Conservation (phyloP, 1,140 invertebrate genomes). For the Diorhabda carinulata region DNA sequence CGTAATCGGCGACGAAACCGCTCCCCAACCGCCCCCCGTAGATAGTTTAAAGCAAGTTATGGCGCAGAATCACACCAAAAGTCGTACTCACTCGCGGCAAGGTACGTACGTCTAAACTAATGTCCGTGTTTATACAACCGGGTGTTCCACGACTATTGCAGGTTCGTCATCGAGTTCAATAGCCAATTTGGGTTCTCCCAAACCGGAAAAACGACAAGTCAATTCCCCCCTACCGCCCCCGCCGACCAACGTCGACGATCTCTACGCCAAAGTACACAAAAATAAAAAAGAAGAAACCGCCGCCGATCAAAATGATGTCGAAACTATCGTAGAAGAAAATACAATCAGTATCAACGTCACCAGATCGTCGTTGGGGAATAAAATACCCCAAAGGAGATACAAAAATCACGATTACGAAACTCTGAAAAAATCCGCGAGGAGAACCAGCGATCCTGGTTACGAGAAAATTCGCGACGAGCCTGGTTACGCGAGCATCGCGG, state of each 20-base stretch:
- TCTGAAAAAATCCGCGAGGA: slow-evolving; percentile 47
- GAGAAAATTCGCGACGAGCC: slow-evolving; percentile 55
- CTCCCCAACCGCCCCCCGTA: slow-evolving; percentile 52
- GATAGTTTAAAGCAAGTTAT: slow-evolving; percentile 58
- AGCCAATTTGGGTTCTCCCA: slow-evolving; percentile 71
- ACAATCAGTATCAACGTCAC: background rate
- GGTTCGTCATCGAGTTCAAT: slow-evolving; percentile 75
- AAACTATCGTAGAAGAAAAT: slow-evolving; percentile 5
- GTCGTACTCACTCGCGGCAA: slow-evolving; percentile 65
- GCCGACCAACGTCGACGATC: slow-evolving; percentile 70
- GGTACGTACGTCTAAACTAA: slow-evolving; percentile 26
- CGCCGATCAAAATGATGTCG: slow-evolving; percentile 25
- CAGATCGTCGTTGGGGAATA: slow-evolving; percentile 6
- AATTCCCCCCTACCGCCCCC: slow-evolving; percentile 78
- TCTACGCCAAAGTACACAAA: slow-evolving; percentile 83
- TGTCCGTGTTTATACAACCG: too few species aligned
- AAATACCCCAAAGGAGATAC: slow-evolving; percentile 10
- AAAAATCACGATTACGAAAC: slow-evolving; percentile 44
- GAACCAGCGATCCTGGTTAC: slow-evolving; percentile 60
- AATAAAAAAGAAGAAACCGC: slow-evolving; percentile 48
- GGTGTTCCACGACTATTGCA: slow-evolving; percentile 35
- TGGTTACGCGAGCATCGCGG: slow-evolving; percentile 49
- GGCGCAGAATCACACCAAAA: slow-evolving; percentile 59
- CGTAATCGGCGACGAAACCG: slow-evolving; percentile 24
- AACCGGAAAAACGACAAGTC: slow-evolving; percentile 81